Percentiles rank a stretch among this genome's conserved stretches.
phyloP scores from a whole-genome alignment of 2,113 vertebrate genomes.

The Gymnogyps californianus region DNA sequence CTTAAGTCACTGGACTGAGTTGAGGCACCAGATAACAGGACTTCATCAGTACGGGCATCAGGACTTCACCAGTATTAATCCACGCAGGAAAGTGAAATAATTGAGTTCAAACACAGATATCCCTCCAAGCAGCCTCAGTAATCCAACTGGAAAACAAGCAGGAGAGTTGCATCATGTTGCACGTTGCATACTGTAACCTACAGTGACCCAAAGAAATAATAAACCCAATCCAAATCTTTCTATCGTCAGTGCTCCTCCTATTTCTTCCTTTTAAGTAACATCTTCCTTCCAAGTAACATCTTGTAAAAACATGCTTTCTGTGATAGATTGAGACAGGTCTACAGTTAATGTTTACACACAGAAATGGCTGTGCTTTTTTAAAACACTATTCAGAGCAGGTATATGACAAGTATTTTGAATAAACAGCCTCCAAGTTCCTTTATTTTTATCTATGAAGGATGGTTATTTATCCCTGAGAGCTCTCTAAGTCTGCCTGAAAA shows the following conservation, averaged over 20 bases:
- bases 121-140: background rate
- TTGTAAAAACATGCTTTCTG: background rate
- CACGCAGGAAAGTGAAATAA: background rate
- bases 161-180: background rate
- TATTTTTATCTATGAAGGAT: background rate
- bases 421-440: background rate
- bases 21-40: background rate
- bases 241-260: background rate
- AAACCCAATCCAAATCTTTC: background rate
- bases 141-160: background rate
- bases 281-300: background rate
- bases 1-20: background rate
- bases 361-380: background rate
- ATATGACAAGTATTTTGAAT: background rate
- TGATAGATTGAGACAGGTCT: background rate
- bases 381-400: background rate
- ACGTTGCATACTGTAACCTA: background rate
- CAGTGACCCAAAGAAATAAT: background rate
- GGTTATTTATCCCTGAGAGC: background rate
- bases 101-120: background rate
- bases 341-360: background rate
- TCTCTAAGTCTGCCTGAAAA: background rate
- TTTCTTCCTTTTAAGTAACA: background rate
- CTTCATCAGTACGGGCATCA: background rate
- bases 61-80: background rate